Evolutionary conservation across 64 coral and sea anemone genomes (phyloP).

Genomic region (Montipora cactus): DNA sequence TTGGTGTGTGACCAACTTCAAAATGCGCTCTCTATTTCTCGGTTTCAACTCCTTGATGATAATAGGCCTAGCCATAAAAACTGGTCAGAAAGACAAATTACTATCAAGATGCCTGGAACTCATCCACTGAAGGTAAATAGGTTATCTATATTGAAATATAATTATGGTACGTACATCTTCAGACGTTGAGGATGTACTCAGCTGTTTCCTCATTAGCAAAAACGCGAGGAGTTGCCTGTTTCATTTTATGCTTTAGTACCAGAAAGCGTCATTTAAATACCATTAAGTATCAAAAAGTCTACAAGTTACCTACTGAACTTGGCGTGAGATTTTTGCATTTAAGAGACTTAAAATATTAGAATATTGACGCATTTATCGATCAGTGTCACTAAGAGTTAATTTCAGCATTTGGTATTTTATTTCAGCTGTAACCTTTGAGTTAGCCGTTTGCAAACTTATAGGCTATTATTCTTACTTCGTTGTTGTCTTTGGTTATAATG

Average conservation of each 20-base stretch:
- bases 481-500: too few species aligned
- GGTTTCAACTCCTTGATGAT: too few species aligned
- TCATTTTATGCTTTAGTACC: background rate
- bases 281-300: background rate
- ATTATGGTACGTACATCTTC: background rate
- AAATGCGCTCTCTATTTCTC: background rate
- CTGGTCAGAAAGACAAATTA: background rate
- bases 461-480: too few species aligned
- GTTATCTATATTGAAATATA: background rate
- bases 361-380: constrained; percentile 12
- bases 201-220: background rate
- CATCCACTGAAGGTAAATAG: constrained; percentile 24
- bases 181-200: background rate
- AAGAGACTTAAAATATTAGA: background rate
- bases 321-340: background rate
- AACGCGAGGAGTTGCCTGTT: background rate
- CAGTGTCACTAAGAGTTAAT: too few species aligned
- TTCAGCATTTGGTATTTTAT: too few species aligned
- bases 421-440: too few species aligned
- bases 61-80: background rate
- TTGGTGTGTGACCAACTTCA: too few species aligned
- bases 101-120: constrained; percentile 38
- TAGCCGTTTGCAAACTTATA: too few species aligned
- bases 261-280: background rate
- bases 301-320: background rate